Percentiles rank a stretch among this genome's conserved stretches.
Conservation (phyloP, 2,888 invertebrate genomes). For the Protonemura montana region DNA sequence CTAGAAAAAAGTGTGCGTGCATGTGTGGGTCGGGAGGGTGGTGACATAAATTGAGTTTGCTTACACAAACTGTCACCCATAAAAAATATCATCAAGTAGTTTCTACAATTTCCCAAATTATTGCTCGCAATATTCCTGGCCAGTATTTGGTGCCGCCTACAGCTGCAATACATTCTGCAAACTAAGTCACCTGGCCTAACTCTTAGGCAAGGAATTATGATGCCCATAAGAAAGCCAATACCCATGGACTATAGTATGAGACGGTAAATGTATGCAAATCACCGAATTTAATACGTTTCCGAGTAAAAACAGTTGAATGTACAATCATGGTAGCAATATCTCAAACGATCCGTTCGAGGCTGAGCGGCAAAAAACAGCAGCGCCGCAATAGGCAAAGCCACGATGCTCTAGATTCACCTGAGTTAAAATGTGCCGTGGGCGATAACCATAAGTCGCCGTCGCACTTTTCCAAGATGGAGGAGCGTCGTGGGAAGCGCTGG, state of each 20-base stretch:
- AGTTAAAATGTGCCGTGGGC: slow-evolving; percentile 1
- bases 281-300: background rate
- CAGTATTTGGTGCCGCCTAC: background rate
- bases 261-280: background rate
- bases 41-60: background rate
- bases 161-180: background rate
- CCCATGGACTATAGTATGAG: background rate
- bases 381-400: background rate
- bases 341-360: background rate
- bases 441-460: slow-evolving; percentile 16
- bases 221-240: background rate
- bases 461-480: background rate
- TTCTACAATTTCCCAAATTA: background rate
- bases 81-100: background rate
- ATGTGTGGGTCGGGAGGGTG: background rate
- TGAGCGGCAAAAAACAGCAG: background rate
- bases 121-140: background rate
- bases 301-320: slow-evolving; percentile 12
- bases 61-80: background rate
- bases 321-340: background rate
- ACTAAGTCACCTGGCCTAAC: background rate
- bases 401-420: background rate
- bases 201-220: background rate
- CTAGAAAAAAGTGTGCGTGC: too few relatives aligned
- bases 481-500: background rate